Percentiles rank a stretch among this genome's conserved stretches.
Conservation (phyloP, 2,797 vertebrate genomes). For the Sciurus carolinensis region DNA sequence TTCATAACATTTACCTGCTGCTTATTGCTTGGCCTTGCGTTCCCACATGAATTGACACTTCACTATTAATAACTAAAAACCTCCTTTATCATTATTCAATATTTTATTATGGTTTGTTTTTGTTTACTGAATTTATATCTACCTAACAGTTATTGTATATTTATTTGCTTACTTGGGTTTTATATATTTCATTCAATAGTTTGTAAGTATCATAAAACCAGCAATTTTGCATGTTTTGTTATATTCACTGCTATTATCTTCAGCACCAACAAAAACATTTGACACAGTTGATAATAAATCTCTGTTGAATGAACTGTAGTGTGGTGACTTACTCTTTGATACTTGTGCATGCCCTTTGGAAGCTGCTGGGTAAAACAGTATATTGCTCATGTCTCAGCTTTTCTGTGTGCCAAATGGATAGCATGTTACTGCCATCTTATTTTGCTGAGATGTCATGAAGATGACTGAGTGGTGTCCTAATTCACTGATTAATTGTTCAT, state of each 20-base stretch:
- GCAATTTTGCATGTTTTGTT: neutral
- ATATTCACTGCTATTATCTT: neutral
- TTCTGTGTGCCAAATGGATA: neutral
- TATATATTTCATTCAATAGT: neutral
- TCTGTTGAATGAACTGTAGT: neutral
- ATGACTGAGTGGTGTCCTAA: neutral
- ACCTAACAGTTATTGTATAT: neutral
- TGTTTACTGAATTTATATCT: neutral
- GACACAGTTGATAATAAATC: neutral
- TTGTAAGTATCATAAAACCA: neutral
- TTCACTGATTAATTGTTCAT: conserved; percentile 46
- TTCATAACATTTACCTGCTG: neutral
- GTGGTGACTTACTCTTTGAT: neutral
- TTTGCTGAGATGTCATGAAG: neutral
- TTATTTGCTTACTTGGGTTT: conserved; percentile 1
- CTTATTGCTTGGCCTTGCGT: neutral
- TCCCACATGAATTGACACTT: neutral
- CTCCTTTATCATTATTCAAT: neutral
- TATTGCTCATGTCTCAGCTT: neutral
- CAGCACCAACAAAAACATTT: neutral
- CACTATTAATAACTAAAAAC: neutral
- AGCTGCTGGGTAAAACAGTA: neutral
- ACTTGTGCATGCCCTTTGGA: neutral
- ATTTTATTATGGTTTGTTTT: neutral
- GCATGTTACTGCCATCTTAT: neutral